Evolutionary conservation across 2,888 invertebrate genomes (phyloP).

Genomic region (Aleiodes testaceus): DNA sequence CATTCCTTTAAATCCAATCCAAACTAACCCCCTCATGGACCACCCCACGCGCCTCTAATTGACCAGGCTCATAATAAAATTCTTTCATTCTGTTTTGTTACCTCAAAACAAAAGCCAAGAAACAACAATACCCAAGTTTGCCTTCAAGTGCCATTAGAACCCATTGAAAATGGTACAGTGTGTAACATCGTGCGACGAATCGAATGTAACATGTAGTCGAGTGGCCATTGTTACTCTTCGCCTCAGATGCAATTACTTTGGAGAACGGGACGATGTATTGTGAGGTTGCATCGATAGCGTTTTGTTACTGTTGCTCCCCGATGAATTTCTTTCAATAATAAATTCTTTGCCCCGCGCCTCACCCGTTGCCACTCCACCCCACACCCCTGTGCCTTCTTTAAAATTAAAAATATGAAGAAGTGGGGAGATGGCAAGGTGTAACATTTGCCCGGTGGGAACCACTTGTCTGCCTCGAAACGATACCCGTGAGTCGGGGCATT

Average conservation of each 20-base stretch:
- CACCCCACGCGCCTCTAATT: constrained; percentile 63
- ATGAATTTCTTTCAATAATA: constrained; percentile 42
- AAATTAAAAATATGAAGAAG: constrained; percentile 38
- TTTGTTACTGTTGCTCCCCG: constrained; percentile 69
- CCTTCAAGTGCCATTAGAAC: constrained; percentile 50
- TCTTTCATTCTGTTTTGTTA: constrained; percentile 71
- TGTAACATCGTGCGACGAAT: constrained; percentile 57
- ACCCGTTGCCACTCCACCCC: constrained; percentile 39
- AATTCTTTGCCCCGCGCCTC: constrained; percentile 43
- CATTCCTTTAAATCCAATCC: constrained; percentile 5
- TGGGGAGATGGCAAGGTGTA: constrained; percentile 58
- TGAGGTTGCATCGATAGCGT: constrained; percentile 64
- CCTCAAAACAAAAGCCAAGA: constrained; percentile 72
- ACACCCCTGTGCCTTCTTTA: constrained; percentile 53
- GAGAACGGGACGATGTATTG: constrained; percentile 50
- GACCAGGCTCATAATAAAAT: constrained; percentile 61
- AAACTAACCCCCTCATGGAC: constrained; percentile 39
- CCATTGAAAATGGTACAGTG: constrained; percentile 33
- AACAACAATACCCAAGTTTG: constrained; percentile 54
- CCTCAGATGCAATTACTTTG: constrained; percentile 62
- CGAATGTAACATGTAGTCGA: constrained; percentile 69
- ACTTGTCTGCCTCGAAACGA: constrained; percentile 61
- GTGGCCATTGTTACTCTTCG: constrained; percentile 61
- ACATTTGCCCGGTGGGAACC: constrained; percentile 68
- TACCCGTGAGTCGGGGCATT: background rate